These are phyloP conservation scores for Sebastes reedi DNA, from an alignment of 2,797 vertebrate species.

Conservation along the genomic window DNA sequence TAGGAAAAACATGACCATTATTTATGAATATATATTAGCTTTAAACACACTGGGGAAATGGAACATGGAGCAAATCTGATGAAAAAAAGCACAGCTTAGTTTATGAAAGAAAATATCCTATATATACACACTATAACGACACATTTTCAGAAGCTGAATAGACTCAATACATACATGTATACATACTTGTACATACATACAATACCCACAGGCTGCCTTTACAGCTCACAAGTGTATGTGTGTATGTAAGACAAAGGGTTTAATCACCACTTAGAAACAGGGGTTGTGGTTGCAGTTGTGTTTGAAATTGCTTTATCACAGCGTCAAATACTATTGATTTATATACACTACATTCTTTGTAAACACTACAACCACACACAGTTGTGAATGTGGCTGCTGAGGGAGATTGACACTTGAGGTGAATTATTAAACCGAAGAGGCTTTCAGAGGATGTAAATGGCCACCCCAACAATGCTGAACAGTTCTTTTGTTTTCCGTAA, in stretches of 20 bases:
- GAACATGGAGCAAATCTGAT: background rate
- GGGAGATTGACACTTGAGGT: background rate
- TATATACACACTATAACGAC: background rate
- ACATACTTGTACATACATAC: too few relatives aligned
- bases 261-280: background rate
- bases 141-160: background rate
- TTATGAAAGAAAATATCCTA: background rate
- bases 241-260: background rate
- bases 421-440: background rate
- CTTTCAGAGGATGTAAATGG: background rate
- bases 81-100: background rate
- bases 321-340: background rate
- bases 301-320: background rate
- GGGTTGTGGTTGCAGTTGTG: background rate
- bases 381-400: background rate
- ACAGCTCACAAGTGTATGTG: background rate
- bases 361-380: background rate
- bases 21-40: background rate
- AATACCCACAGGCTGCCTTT: too few relatives aligned
- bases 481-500: background rate
- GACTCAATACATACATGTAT: background rate
- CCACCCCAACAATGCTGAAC: background rate
- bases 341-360: background rate
- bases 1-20: background rate
- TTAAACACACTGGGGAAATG: background rate